Percentiles rank a stretch among this genome's conserved stretches.
These are phyloP conservation scores for Neodiprion virginianus DNA, from an alignment of 1,140 invertebrate genomes.

Conservation along the genomic window DNA sequence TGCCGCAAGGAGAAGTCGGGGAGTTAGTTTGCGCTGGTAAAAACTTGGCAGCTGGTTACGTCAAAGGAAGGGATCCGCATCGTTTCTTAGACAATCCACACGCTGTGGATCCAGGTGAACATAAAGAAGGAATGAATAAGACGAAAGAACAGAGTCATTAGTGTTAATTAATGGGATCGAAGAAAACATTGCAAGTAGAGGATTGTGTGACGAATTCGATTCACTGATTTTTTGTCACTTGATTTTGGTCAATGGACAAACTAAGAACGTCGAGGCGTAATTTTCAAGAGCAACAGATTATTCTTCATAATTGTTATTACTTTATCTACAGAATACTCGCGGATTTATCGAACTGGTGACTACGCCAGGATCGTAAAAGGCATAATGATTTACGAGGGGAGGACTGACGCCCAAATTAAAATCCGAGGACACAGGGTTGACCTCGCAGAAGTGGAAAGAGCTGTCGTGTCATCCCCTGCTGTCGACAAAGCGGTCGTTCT, in stretches of 20 bases:
- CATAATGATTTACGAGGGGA: slow-evolving; percentile 77
- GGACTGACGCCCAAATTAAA: slow-evolving; percentile 87
- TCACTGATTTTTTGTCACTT: neutral
- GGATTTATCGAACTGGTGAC: slow-evolving; percentile 83
- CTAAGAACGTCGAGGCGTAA: no score
- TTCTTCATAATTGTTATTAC: no score
- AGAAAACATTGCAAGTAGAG: no score
- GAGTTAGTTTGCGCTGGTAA: slow-evolving; percentile 80
- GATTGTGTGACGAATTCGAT: no score
- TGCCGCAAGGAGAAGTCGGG: slow-evolving; percentile 74
- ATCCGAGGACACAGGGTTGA: slow-evolving; percentile 86
- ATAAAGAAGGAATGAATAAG: neutral
- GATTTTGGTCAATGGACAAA: no score
- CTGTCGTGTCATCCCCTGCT: slow-evolving; percentile 63
- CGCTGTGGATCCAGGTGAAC: slow-evolving; percentile 69
- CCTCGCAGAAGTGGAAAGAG: slow-evolving; percentile 81
- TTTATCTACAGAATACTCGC: slow-evolving; percentile 63
- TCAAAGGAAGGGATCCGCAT: slow-evolving; percentile 73
- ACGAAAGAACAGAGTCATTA: no score
- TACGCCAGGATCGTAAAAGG: slow-evolving; percentile 79
- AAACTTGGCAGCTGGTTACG: slow-evolving; percentile 82
- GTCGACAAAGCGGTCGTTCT: slow-evolving; percentile 76
- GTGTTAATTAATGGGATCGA: no score
- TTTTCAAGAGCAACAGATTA: no score
- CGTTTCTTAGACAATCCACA: slow-evolving; percentile 76